These are phyloP conservation scores for Polyodon spathula DNA, from an alignment of 2,113 vertebrate species.

Conservation along the genomic window DNA sequence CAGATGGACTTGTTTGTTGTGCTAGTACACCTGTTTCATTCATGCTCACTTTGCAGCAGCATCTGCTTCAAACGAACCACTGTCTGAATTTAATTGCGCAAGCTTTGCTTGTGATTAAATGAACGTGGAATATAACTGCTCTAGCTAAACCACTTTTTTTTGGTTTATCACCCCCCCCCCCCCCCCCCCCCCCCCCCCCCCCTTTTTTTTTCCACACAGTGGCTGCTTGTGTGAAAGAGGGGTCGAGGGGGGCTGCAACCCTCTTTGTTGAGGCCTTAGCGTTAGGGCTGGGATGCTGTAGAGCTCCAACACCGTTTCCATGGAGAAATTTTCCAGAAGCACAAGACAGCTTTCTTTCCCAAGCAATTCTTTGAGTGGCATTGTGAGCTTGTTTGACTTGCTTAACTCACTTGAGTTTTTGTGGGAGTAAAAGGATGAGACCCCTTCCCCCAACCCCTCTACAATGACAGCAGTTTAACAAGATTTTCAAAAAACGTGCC, in stretches of 20 bases:
- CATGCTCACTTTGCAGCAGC: no score
- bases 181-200: no score
- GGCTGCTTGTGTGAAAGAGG: constrained; percentile 21
- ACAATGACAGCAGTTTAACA: no score
- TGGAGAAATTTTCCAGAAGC: constrained; percentile 45
- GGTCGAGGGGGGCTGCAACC: constrained; percentile 36
- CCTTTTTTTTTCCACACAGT: no score
- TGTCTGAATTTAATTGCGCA: no score
- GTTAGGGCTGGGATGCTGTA: constrained; percentile 58
- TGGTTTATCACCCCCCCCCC: no score
- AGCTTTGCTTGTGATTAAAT: no score
- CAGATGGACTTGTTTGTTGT: constrained; percentile 7
- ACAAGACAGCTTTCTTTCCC: constrained; percentile 55
- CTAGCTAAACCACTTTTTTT: no score
- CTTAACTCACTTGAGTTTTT: constrained; percentile 57
- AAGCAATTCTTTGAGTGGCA: constrained; percentile 14
- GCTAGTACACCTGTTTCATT: constrained; percentile 8
- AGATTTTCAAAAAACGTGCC: no score
- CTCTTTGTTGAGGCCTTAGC: constrained; percentile 53
- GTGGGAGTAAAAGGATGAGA: constrained; percentile 43
- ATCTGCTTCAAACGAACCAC: no score
- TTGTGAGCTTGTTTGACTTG: constrained; percentile 37
- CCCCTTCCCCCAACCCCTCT: constrained; percentile 46
- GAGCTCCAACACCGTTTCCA: constrained; percentile 48
- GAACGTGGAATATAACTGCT: no score